Base-by-base conservation (phyloP, 1,140 invertebrate genomes). In the Belonocnema kinseyi region DNA sequence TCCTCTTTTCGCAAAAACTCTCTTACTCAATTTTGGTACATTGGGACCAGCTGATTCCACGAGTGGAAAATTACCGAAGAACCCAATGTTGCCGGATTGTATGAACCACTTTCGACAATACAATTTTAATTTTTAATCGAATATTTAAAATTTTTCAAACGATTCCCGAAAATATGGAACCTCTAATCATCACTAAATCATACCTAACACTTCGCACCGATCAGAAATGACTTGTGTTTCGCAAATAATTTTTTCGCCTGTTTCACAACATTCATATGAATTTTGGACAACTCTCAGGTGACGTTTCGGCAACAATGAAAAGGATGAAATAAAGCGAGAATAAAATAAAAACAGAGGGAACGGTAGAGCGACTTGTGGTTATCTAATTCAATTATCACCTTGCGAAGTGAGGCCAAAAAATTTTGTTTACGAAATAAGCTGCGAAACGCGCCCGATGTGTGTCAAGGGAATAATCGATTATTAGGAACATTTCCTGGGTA, bases 21-120 rank as follows among this genome's bases (percentile, higher is more conserved):
- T 19, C 3, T 16, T 17, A 26, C 71, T 58, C 10, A 76, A 54
- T 77, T 50, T 66, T 53, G 46, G 50, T 26, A 66, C 26, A 26
- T 53, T 19, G 46, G 50, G 58, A 66, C 16, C 58, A 66, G 51
- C 50, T 58, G 61, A 66, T 50, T 13, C 11, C n/a, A 1, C 54
- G 66, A 80, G 26, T 13, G 76, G 75, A 80, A 77, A 77, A 77
- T 80, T 80, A 21, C 79, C 56, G 75, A 66, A 72, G 66, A 66
- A 73, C 66, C 19, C 50, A 40, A 3, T 46, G 19, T 26, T 19
- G 4, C 17, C 16, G 33, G 61, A 46, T 8, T 40, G 8, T 0
- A 16, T 72, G 8, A 11, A 14, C 13, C 26, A 8, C n/a, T 33
- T 66, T 16, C 13, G 5, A 66, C 12, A 40, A 40, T 40, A 6